Evolutionary conservation across 2,113 vertebrate genomes (phyloP).

Genomic region (Brachypteracias leptosomus): DNA sequence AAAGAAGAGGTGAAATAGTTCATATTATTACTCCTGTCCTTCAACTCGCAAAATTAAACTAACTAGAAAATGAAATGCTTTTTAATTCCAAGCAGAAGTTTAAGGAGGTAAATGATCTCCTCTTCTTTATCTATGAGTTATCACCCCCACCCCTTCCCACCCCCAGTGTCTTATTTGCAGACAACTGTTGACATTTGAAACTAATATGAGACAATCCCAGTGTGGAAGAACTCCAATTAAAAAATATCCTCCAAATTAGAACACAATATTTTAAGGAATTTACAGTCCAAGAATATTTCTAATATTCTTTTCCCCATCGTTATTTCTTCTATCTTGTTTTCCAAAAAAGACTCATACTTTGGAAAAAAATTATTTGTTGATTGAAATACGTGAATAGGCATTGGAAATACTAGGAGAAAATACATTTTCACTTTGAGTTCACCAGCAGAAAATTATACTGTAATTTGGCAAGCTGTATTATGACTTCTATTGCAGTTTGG

Average conservation of each 20-base stretch:
- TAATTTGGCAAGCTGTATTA: background rate
- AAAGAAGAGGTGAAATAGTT: background rate
- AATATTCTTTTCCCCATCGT: background rate
- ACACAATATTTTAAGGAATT: background rate
- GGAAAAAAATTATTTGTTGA: background rate
- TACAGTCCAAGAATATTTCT: background rate
- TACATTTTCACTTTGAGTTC: background rate
- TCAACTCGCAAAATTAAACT: background rate
- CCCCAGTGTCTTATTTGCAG: background rate
- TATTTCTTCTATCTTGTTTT: background rate
- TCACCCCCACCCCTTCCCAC: accelerated
- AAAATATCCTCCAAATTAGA: background rate
- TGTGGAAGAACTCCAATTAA: background rate
- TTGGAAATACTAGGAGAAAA: background rate
- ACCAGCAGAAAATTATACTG: background rate
- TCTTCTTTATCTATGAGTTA: background rate
- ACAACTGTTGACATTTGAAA: background rate
- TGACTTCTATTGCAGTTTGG: background rate
- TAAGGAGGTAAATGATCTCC: background rate
- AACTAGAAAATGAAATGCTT: background rate
- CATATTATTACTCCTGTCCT: background rate
- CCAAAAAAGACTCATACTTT: background rate
- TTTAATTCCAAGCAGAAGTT: background rate
- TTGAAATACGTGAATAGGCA: background rate
- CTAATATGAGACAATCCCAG: background rate